Evolutionary conservation across 2,113 vertebrate genomes (phyloP).

Genomic region (Nerophis ophidion): DNA sequence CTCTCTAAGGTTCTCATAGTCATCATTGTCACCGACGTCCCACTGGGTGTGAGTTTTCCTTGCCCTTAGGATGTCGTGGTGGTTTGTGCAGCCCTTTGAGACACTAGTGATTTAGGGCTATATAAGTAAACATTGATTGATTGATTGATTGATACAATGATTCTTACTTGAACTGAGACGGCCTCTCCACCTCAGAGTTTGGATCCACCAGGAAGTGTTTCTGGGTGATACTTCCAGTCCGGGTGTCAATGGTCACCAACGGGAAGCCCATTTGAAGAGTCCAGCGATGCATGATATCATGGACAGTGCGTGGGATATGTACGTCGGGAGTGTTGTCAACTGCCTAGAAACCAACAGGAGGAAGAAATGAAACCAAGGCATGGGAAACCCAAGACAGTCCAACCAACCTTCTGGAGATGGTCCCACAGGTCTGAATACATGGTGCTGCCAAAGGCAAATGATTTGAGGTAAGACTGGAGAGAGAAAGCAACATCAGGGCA

Average conservation of each 20-base stretch:
- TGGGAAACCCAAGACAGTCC: too few relatives aligned
- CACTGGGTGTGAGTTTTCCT: too few relatives aligned
- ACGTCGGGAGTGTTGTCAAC: slow-evolving; percentile 25
- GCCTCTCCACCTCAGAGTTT: slow-evolving; percentile 65
- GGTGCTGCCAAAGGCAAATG: slow-evolving; percentile 76
- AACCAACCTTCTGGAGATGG: slow-evolving; percentile 78
- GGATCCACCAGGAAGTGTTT: slow-evolving; percentile 84
- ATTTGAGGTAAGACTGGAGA: slow-evolving; percentile 70
- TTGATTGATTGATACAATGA: too few relatives aligned
- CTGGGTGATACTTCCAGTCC: slow-evolving; percentile 71
- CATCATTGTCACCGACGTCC: too few relatives aligned
- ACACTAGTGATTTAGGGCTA: too few relatives aligned
- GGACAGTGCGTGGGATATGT: slow-evolving; percentile 45
- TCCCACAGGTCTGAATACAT: slow-evolving; percentile 80
- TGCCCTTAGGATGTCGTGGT: too few relatives aligned
- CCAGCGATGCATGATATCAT: slow-evolving; percentile 88
- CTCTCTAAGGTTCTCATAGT: too few relatives aligned
- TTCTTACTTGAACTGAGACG: slow-evolving; percentile 80
- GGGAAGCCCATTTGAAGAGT: slow-evolving; percentile 95
- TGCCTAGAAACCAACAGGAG: slow-evolving; percentile 46
- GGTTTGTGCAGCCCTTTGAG: too few relatives aligned
- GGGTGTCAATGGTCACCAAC: slow-evolving; percentile 78
- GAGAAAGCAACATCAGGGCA: neutral
- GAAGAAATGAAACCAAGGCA: neutral
- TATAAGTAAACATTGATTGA: too few relatives aligned